Conservation (phyloP, 2,888 invertebrate species). For the Hyles lineata region DNA sequence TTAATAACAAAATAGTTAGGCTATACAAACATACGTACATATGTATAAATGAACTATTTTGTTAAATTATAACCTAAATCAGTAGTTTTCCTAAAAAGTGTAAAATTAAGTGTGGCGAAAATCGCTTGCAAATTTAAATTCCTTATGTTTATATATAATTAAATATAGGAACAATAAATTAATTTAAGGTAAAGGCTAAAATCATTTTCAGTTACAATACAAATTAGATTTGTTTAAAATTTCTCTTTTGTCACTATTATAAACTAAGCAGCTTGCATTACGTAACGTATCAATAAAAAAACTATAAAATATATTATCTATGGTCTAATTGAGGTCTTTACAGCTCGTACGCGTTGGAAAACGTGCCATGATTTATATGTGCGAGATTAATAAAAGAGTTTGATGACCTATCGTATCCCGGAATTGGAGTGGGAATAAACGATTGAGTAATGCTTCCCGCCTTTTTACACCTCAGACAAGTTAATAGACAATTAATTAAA, state of each 20-base stretch:
- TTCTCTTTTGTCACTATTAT: constrained; percentile 28
- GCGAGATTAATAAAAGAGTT: constrained; percentile 23
- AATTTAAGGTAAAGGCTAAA: too few relatives aligned
- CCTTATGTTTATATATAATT: too few relatives aligned
- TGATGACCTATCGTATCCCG: constrained; percentile 28
- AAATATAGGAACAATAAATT: too few relatives aligned
- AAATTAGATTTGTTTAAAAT: constrained; percentile 23
- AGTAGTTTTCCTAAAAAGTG: too few relatives aligned
- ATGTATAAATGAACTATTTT: too few relatives aligned
- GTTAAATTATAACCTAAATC: too few relatives aligned
- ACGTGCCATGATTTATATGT: constrained; percentile 28
- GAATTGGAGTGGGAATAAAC: constrained; percentile 27
- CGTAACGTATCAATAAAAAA: constrained; percentile 14
- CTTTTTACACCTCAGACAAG: background rate
- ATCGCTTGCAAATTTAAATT: too few relatives aligned
- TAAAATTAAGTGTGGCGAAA: too few relatives aligned
- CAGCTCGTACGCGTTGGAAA: constrained; percentile 25
- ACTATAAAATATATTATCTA: constrained; percentile 22
- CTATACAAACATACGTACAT: too few relatives aligned
- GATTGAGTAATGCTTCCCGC: constrained; percentile 10
- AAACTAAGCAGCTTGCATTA: constrained; percentile 16
- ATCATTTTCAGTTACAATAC: background rate
- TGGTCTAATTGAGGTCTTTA: constrained; percentile 27
- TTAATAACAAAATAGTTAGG: background rate
- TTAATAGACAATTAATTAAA: background rate